These are phyloP conservation scores for Parasteatoda tepidariorum DNA, from an alignment of 1,140 invertebrate species.

Conservation along the genomic window DNA sequence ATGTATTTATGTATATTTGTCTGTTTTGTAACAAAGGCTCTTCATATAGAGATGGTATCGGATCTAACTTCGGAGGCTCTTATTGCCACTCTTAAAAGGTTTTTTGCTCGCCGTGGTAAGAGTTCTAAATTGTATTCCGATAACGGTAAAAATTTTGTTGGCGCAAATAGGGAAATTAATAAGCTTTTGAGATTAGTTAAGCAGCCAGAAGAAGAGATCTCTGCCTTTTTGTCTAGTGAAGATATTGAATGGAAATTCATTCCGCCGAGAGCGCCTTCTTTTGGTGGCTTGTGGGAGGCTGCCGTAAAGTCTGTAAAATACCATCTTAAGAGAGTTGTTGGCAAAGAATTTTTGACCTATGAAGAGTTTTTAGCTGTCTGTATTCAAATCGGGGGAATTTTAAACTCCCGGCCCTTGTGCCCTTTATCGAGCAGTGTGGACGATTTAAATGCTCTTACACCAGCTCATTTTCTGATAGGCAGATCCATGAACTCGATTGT, in stretches of 20 bases:
- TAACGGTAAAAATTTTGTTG: conserved; percentile 52
- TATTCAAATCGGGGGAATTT: conserved; percentile 65
- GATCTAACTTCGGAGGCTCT: conserved; percentile 68
- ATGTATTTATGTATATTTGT: conserved; percentile 65
- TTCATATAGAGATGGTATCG: conserved; percentile 68
- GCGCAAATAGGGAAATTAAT: conserved; percentile 41
- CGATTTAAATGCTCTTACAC: conserved; percentile 63
- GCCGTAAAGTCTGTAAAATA: conserved; percentile 61
- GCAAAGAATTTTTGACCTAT: conserved; percentile 50
- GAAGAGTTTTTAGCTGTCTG: conserved; percentile 65
- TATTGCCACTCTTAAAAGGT: conserved; percentile 67
- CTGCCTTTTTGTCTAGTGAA: not conserved
- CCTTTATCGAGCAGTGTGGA: conserved; percentile 64
- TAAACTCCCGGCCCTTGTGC: conserved; percentile 65
- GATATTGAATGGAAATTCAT: conserved; percentile 59
- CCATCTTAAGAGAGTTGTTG: conserved; percentile 58
- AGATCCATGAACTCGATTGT: not conserved
- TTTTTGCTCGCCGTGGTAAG: conserved; percentile 65
- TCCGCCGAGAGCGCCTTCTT: conserved; percentile 68
- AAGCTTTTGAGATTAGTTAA: not conserved
- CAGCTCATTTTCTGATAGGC: conserved; percentile 66
- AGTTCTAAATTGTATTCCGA: conserved; percentile 50
- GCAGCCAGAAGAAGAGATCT: not conserved
- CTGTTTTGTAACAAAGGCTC: conserved; percentile 68
- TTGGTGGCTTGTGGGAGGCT: conserved; percentile 63